phyloP scores from a whole-genome alignment of 2,113 vertebrate species.

The Montifringilla adamsi region DNA sequence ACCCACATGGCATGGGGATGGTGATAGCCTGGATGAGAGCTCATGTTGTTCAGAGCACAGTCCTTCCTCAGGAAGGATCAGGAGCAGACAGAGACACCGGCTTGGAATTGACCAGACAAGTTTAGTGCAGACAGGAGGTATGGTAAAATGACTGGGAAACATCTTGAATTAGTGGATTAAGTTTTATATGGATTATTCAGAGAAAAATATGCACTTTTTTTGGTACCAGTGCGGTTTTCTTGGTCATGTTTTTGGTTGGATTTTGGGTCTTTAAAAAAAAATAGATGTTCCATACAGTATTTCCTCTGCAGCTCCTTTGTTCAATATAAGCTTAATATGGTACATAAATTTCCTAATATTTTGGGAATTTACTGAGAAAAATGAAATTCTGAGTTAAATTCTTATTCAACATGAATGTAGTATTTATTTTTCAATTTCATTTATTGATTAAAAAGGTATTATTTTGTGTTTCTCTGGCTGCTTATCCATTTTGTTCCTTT shows the following conservation, averaged over 20 bases:
- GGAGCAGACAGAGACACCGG: not conserved
- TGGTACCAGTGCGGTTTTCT: not conserved
- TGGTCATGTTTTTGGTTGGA: not conserved
- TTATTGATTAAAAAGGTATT: not conserved
- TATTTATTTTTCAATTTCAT: not conserved
- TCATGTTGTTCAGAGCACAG: not conserved
- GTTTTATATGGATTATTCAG: not conserved
- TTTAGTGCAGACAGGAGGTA: too few species aligned
- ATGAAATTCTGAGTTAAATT: not conserved
- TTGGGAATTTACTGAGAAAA: not conserved
- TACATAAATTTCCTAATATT: not conserved
- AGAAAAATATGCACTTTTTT: not conserved
- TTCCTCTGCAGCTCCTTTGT: not conserved
- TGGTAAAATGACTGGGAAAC: not conserved
- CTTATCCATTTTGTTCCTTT: not conserved
- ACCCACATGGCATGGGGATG: accelerated
- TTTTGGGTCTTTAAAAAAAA: accelerated
- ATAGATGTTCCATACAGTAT: not conserved
- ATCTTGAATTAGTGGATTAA: not conserved
- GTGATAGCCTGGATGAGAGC: not conserved
- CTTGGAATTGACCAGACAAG: not conserved
- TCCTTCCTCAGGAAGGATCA: not conserved
- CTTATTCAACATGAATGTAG: not conserved
- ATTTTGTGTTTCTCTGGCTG: not conserved
- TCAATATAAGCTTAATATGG: not conserved